A percentile compares a stretch with the other conserved stretches of the same genome.
phyloP scores from a whole-genome alignment of 2,113 vertebrate genomes.

The Centrocercus urophasianus region DNA sequence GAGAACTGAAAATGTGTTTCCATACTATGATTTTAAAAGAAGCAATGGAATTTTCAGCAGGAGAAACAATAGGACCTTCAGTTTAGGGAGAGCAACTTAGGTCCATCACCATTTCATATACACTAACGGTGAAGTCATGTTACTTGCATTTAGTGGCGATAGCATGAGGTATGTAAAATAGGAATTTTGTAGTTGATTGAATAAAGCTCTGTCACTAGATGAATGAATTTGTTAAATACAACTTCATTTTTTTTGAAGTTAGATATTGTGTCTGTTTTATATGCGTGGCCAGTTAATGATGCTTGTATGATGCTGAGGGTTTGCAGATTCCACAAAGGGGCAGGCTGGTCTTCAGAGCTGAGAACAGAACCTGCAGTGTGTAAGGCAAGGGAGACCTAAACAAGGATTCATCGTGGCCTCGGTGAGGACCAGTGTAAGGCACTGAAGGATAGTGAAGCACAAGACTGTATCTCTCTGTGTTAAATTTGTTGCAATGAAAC shows the following conservation, averaged over 20 bases:
- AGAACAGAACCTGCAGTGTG: neutral
- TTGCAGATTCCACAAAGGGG: neutral
- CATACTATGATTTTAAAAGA: neutral
- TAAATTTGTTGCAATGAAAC: neutral
- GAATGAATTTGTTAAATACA: too few relatives aligned
- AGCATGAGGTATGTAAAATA: neutral
- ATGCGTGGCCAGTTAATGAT: neutral
- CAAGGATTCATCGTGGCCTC: accelerated
- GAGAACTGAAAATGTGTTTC: neutral
- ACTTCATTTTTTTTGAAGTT: too few relatives aligned
- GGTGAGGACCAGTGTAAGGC: neutral
- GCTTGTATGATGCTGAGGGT: neutral
- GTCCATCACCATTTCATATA: neutral
- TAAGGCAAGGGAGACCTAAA: neutral
- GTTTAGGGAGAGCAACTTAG: neutral
- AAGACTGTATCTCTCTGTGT: neutral
- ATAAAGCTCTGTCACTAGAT: neutral
- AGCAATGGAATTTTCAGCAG: neutral
- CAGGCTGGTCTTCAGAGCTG: neutral
- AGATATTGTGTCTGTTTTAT: neutral
- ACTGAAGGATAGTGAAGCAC: neutral
- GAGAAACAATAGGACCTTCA: neutral
- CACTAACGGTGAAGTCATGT: accelerated
- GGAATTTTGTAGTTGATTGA: neutral
- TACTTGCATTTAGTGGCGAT: neutral